Evolutionary conservation across 2,797 vertebrate species (phyloP).

Genomic region (Trachops cirrhosus): DNA sequence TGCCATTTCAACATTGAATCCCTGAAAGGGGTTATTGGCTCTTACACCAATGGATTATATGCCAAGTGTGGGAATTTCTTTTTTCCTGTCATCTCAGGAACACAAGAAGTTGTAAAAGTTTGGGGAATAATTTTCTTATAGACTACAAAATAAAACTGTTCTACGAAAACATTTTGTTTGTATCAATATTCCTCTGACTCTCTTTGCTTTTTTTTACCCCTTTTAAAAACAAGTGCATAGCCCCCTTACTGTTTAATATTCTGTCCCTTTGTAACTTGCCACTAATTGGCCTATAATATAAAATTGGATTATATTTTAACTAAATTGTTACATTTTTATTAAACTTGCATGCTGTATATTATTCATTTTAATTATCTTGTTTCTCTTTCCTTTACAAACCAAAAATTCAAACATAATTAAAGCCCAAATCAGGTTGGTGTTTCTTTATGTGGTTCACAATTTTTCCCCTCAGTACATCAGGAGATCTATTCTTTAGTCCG

Average conservation of each 20-base stretch:
- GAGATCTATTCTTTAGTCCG: not conserved
- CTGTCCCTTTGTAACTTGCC: not conserved
- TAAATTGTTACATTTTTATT: not conserved
- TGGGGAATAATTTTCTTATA: not conserved
- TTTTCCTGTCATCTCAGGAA: not conserved
- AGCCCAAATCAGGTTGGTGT: not conserved
- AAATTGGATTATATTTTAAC: slow-evolving; percentile 18
- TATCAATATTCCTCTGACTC: not conserved
- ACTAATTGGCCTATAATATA: not conserved
- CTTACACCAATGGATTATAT: not conserved
- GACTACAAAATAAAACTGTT: not conserved
- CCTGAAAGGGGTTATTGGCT: not conserved
- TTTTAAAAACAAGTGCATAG: not conserved
- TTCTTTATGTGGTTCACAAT: not conserved
- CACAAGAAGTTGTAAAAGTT: not conserved
- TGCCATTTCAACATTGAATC: slow-evolving; percentile 20
- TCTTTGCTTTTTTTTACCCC: not conserved
- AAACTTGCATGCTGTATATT: not conserved
- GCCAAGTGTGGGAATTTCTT: not conserved
- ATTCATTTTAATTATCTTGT: slow-evolving; percentile 34
- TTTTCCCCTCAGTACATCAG: not conserved
- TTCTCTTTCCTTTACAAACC: slow-evolving; percentile 24
- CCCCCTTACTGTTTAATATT: not conserved
- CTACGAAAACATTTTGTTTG: not conserved
- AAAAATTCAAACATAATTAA: slow-evolving; percentile 7